Conservation (phyloP, 2,888 invertebrate species). For the Andrena trimmerana region DNA sequence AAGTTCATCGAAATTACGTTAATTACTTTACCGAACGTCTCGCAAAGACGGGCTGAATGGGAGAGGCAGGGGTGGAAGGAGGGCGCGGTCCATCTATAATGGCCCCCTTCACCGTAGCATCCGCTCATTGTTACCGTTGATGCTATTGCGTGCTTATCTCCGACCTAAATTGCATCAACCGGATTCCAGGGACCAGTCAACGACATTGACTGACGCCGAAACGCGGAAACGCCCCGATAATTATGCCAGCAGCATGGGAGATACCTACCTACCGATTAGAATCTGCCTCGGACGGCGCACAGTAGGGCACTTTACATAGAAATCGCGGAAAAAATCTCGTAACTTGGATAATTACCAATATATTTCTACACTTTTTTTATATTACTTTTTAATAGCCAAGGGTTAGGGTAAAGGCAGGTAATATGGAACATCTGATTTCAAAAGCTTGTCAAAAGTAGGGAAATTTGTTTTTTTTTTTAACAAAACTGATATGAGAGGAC, state of each 20-base stretch:
- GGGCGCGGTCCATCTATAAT: conserved; percentile 38
- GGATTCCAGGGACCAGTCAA: conserved; percentile 47
- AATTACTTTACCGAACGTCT: conserved; percentile 39
- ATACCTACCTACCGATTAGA: conserved; percentile 26
- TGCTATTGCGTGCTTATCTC: conserved; percentile 58
- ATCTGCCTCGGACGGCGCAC: conserved; percentile 6
- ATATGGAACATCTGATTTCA: too few relatives aligned
- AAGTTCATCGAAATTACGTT: conserved; percentile 34
- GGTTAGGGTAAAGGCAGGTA: too few relatives aligned
- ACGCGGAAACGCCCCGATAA: conserved; percentile 62
- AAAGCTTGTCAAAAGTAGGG: too few relatives aligned
- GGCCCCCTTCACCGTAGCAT: conserved; percentile 29
- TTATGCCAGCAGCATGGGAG: conserved; percentile 34
- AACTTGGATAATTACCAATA: not conserved
- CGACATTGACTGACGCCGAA: conserved; percentile 66
- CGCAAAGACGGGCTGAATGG: conserved; percentile 8
- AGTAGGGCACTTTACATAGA: not conserved
- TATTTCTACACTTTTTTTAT: too few relatives aligned
- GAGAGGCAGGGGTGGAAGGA: not conserved
- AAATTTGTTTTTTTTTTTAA: too few relatives aligned
- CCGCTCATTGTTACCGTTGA: conserved; percentile 53
- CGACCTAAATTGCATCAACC: conserved; percentile 60
- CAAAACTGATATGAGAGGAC: too few relatives aligned
- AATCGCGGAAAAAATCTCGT: not conserved
- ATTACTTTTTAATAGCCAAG: too few relatives aligned